These are phyloP conservation scores for Glyphotaelius pellucidus DNA, from an alignment of 2,888 invertebrate species.

Conservation along the genomic window DNA sequence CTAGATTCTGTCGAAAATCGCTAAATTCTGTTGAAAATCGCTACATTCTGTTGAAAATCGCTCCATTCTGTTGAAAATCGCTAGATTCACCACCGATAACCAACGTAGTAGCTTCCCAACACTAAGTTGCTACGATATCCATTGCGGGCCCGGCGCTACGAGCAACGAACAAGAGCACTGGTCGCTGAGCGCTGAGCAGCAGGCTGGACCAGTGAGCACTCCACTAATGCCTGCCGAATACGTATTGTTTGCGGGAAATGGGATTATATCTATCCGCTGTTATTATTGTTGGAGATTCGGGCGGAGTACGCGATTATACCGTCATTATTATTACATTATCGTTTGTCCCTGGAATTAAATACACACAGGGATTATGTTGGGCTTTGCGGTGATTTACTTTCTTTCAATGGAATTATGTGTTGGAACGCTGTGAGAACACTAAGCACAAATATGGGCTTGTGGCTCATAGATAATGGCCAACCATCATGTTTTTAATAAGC, in stretches of 20 bases:
- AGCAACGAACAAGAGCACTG: neutral
- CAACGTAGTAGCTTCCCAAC: no score
- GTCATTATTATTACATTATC: constrained; percentile 10
- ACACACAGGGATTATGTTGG: constrained; percentile 2
- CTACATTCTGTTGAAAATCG: no score
- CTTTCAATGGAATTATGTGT: neutral
- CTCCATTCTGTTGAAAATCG: no score
- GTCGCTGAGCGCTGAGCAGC: neutral
- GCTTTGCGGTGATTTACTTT: neutral
- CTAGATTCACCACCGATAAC: no score
- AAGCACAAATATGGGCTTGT: neutral
- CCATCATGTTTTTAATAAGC: neutral
- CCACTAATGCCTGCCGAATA: neutral
- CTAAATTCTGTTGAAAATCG: no score
- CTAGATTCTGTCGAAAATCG: no score
- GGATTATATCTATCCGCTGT: constrained; percentile 23
- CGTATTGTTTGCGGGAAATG: constrained; percentile 30
- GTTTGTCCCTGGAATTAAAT: constrained; percentile 22
- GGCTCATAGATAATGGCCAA: neutral
- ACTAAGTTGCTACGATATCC: no score
- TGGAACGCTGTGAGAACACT: neutral
- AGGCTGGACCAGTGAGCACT: neutral
- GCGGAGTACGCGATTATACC: constrained; percentile 27
- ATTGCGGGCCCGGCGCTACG: neutral
- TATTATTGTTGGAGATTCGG: constrained; percentile 30